Conservation (phyloP, 2,888 invertebrate genomes). For the Acleris holmiana region DNA sequence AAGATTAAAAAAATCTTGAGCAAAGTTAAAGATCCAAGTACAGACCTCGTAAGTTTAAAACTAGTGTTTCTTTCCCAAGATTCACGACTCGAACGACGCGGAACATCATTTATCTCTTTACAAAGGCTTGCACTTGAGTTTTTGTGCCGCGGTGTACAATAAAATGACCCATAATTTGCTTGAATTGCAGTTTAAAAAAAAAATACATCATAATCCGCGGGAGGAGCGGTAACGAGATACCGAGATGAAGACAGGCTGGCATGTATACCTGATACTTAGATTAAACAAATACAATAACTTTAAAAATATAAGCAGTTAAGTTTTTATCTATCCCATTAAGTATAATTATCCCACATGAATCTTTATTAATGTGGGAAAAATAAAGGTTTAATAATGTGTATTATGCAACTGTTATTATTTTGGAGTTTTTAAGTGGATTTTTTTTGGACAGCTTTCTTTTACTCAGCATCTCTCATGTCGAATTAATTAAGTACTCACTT, state of each 20-base stretch:
- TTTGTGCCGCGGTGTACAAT: conserved; percentile 31
- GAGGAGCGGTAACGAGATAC: conserved; percentile 23
- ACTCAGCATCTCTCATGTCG: no score
- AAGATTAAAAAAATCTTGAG: neutral
- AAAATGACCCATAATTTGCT: conserved; percentile 33
- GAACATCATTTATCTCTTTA: conserved; percentile 21
- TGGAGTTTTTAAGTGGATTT: no score
- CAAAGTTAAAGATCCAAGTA: neutral
- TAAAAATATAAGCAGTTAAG: no score
- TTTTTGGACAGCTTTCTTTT: no score
- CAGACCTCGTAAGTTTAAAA: neutral
- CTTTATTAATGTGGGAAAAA: no score
- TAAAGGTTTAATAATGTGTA: no score
- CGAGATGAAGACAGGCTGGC: neutral
- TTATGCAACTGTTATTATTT: no score
- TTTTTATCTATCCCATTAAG: no score
- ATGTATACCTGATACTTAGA: no score
- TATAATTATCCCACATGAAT: no score
- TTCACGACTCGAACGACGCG: conserved; percentile 13
- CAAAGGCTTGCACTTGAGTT: conserved; percentile 21
- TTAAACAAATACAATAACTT: no score
- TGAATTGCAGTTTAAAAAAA: conserved; percentile 34
- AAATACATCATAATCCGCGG: conserved; percentile 35
- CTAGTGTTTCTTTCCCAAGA: conserved; percentile 4
- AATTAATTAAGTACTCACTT: no score